Conservation (phyloP, 1,140 invertebrate genomes). For the Stegodyphus mimosarum region DNA sequence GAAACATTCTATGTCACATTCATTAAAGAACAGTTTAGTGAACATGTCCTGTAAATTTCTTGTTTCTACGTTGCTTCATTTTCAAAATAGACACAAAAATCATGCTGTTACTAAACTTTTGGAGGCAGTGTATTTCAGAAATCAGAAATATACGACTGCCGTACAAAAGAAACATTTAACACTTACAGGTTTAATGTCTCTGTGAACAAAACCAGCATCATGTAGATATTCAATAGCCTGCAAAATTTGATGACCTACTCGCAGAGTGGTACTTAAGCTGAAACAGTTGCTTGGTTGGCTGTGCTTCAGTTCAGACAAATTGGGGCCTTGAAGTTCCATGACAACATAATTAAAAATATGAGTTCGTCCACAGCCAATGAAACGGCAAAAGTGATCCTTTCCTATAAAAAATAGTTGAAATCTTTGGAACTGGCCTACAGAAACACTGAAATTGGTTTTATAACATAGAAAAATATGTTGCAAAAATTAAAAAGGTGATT, state of each 20-base stretch:
- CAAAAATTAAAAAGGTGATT: too few relatives aligned
- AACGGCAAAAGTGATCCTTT: constrained; percentile 94
- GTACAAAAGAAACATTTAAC: too few relatives aligned
- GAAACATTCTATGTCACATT: too few relatives aligned
- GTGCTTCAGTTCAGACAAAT: constrained; percentile 93
- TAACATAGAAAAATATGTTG: background rate
- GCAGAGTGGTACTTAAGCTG: constrained; percentile 93
- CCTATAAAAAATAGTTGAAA: constrained; percentile 72
- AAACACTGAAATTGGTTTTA: too few relatives aligned
- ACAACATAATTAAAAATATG: constrained; percentile 99
- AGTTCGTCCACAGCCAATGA: constrained; percentile 98
- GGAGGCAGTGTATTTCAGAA: too few relatives aligned
- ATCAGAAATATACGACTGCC: too few relatives aligned
- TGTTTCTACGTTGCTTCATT: too few relatives aligned
- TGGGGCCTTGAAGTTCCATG: constrained; percentile 98
- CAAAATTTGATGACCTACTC: constrained; percentile 96
- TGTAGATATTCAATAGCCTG: constrained; percentile 98
- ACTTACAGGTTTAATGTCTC: constrained; percentile 74
- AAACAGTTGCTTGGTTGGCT: constrained; percentile 95
- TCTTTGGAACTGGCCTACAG: too few relatives aligned
- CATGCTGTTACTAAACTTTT: too few relatives aligned
- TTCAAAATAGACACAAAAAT: too few relatives aligned
- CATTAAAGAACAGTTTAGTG: too few relatives aligned
- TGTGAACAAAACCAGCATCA: constrained; percentile 97
- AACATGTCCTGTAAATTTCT: too few relatives aligned